phyloP scores from a whole-genome alignment of 2,888 invertebrate genomes.

The Autographa pulchrina region DNA sequence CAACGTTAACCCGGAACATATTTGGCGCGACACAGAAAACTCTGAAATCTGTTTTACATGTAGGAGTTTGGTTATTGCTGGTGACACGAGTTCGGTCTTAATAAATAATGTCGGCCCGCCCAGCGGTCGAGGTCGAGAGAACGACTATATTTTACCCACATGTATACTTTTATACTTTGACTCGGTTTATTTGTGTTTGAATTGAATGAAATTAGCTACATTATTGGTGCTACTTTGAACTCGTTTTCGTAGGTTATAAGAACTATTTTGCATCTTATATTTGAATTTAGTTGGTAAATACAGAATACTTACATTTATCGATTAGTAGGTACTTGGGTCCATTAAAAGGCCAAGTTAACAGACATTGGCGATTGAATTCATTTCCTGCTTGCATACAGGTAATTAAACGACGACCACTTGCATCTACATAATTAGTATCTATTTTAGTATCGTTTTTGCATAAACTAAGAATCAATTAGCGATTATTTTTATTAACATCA shows the following conservation, averaged over 20 bases:
- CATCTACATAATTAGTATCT: slow-evolving; percentile 1
- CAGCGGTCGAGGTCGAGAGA: slow-evolving; percentile 52
- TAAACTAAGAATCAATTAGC: neutral
- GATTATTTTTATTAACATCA: neutral
- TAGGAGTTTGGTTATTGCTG: slow-evolving; percentile 59
- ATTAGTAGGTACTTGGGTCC: too few species aligned
- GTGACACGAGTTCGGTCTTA: slow-evolving; percentile 61
- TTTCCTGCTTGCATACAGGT: neutral
- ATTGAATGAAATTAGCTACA: slow-evolving; percentile 26
- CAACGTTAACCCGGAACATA: slow-evolving; percentile 35
- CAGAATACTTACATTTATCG: too few species aligned
- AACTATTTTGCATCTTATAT: too few species aligned
- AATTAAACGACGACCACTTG: neutral
- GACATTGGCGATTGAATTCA: neutral
- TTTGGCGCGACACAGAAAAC: slow-evolving; percentile 41
- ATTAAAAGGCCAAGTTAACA: too few species aligned
- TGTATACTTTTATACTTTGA: slow-evolving; percentile 26
- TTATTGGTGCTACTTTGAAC: neutral
- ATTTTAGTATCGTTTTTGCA: neutral
- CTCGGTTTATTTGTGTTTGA: slow-evolving; percentile 29
- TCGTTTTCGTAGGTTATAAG: neutral
- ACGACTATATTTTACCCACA: slow-evolving; percentile 53
- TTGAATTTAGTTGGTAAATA: too few species aligned
- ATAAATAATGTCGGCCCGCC: slow-evolving; percentile 62
- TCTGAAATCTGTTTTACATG: slow-evolving; percentile 62